Conservation (phyloP, 2,888 invertebrate species). For the Oscheius myriophilus region DNA sequence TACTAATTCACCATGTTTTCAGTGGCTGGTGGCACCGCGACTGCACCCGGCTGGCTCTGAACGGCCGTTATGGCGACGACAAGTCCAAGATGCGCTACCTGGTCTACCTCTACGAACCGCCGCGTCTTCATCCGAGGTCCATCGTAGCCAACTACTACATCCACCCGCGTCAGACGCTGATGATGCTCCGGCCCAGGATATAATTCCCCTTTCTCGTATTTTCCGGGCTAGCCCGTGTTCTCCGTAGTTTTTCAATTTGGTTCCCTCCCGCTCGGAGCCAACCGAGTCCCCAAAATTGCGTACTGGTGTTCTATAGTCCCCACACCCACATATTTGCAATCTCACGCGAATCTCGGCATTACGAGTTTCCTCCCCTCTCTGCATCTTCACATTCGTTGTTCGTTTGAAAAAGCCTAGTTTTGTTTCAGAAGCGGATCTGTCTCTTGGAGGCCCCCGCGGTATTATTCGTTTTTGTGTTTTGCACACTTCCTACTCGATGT, state of each 20-base stretch:
- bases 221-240: neutral
- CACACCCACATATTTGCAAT: neutral
- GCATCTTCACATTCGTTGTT: no score
- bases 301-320: neutral
- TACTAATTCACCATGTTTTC: constrained; percentile 14
- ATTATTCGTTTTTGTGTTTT: constrained; percentile 8
- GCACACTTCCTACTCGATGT: neutral
- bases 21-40: constrained; percentile 61
- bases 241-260: neutral
- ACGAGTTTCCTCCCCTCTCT: constrained; percentile 5
- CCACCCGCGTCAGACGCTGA: constrained; percentile 50
- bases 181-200: constrained; percentile 42
- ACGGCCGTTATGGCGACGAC: constrained; percentile 49
- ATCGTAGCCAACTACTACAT: constrained; percentile 37
- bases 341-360: constrained; percentile 18
- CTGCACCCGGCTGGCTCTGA: constrained; percentile 51
- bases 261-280: neutral
- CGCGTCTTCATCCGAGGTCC: neutral
- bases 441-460: no score
- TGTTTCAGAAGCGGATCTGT: neutral
- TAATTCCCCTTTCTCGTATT: neutral
- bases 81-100: constrained; percentile 28
- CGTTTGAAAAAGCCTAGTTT: no score
- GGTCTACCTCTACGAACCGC: constrained; percentile 24
- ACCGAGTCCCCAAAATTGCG: no score